Base-by-base conservation (phyloP, 1,140 invertebrate species). In the Drosophila mayri region DNA sequence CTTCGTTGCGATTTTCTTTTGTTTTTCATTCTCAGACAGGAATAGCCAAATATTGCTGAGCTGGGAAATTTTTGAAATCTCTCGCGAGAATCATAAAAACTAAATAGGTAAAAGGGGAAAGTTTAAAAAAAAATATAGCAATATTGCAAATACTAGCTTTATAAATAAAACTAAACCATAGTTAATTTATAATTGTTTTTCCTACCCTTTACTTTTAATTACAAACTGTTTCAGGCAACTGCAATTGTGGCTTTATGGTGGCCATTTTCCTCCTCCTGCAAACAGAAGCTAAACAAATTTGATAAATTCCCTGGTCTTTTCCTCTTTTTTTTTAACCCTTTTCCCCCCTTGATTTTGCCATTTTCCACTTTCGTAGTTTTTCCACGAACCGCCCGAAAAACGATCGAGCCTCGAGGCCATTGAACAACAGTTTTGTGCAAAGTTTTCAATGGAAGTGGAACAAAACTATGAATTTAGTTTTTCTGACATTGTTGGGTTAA, bases 391-490 rank as follows among this genome's bases (percentile, higher is more conserved):
- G 44, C 14, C 16, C 30, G 43, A 43, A 65, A 68, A 68, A 43
- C 68, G 68, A 72, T 72, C 68, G 68, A 72, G 68, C 68, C 68
- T 72, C 41, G 37, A 50, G 68, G 68, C 68, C 54, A 59, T 72
- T 40, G 52, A 71, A 32, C 66, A 59, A 54, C 50, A 54, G 50
- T 71, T 72, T 72, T 70, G 25, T 49, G 30, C 43, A 57, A 72
- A 59, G 32, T 71, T 71, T 72, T 72, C 65, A 71, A 72, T 72
- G 68, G 50, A 72, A 71, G 67, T 71, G 67, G 65, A 71, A 71
- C 67, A 71, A 71, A 72, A 72, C 68, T 72, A 72, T 72, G 68
- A 72, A 71, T 72, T 59, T 72, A 58, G 50, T 71, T 72, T 70
- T 71, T 71, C 65, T 71, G 65, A 50, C 67, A 71, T 70, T 71